These are phyloP conservation scores for Ramazzottius varieornatus DNA, from an alignment of 2,888 invertebrate species.

Conservation along the genomic window DNA sequence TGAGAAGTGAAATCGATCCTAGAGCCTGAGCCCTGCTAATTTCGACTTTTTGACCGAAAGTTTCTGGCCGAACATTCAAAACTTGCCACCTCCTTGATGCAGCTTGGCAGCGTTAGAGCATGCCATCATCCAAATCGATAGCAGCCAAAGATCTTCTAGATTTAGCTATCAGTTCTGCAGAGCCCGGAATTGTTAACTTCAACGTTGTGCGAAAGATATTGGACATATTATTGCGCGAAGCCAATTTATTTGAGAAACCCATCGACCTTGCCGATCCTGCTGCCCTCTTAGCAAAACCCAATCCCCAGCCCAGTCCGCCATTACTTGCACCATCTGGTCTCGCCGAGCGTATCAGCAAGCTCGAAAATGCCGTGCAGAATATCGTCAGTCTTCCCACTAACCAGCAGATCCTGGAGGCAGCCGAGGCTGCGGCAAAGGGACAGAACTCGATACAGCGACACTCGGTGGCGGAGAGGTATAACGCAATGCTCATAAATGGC, in stretches of 20 bases:
- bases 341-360: neutral
- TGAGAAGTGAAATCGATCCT: too few species aligned
- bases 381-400: neutral
- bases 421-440: neutral
- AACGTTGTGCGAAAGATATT: neutral
- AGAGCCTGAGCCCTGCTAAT: too few species aligned
- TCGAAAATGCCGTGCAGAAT: neutral
- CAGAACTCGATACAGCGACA: neutral
- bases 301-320: too few species aligned
- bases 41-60: too few species aligned
- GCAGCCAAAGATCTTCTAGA: neutral
- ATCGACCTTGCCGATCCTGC: neutral
- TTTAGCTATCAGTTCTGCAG: neutral
- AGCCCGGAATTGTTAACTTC: neutral
- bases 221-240: neutral
- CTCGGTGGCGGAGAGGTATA: neutral
- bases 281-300: neutral
- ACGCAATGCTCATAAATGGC: neutral
- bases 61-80: too few species aligned
- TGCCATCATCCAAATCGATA: neutral
- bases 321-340: neutral
- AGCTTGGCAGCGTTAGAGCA: too few species aligned
- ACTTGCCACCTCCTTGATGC: too few species aligned
- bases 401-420: neutral
- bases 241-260: neutral